Evolutionary conservation across 2,797 vertebrate species (phyloP).

Genomic region (Anguilla marmorata): DNA sequence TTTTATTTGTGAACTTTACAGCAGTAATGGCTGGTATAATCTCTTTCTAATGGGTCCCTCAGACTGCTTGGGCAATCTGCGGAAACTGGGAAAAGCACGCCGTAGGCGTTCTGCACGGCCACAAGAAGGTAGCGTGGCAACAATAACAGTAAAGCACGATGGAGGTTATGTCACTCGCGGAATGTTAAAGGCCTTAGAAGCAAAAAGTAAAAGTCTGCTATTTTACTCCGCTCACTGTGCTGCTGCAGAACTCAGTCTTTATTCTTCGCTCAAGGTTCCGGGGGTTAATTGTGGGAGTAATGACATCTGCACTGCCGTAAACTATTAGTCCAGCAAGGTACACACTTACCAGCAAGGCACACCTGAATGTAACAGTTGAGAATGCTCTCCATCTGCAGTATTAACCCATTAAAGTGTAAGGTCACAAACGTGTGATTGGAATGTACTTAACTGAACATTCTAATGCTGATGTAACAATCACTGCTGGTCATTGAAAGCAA

Average conservation of each 20-base stretch:
- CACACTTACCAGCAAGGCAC: constrained; percentile 38
- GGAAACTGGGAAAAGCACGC: constrained; percentile 32
- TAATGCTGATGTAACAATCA: too few relatives aligned
- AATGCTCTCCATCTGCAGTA: constrained; percentile 21
- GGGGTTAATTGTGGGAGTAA: constrained; percentile 22
- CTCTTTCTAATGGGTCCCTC: constrained; percentile 35
- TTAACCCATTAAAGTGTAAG: neutral
- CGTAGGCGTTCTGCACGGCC: constrained; percentile 18
- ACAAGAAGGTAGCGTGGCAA: constrained; percentile 27
- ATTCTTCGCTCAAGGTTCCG: neutral
- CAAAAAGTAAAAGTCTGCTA: neutral
- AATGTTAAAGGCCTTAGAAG: neutral
- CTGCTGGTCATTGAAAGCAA: too few relatives aligned
- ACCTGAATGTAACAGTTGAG: constrained; percentile 40
- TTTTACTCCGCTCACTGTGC: neutral
- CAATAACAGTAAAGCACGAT: constrained; percentile 38
- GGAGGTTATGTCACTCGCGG: constrained; percentile 29
- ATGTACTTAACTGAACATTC: too few relatives aligned
- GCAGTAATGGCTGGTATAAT: constrained; percentile 41
- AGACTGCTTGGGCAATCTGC: constrained; percentile 41
- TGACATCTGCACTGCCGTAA: constrained; percentile 28
- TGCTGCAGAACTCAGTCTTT: neutral
- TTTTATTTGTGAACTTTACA: constrained; percentile 19
- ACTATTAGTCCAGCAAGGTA: constrained; percentile 27
- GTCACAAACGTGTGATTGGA: neutral